Conservation (phyloP, 2,113 vertebrate species). For the Syngnathoides biaculeatus region DNA sequence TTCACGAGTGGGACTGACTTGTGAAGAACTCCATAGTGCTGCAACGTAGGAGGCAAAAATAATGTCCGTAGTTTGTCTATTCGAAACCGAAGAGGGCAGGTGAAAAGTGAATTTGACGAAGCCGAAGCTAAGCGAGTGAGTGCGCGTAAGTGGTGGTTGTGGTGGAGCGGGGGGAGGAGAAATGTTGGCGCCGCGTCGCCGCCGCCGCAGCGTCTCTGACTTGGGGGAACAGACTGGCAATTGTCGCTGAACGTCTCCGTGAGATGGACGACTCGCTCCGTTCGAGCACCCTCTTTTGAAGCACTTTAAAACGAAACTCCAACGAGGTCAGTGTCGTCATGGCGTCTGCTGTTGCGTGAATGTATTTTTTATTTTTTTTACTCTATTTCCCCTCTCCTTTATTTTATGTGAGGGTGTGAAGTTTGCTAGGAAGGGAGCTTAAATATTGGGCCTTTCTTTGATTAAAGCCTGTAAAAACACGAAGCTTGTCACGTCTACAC, state of each 20-base stretch:
- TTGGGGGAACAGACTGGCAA: constrained; percentile 56
- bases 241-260: constrained; percentile 49
- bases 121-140: background rate
- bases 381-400: too few species aligned
- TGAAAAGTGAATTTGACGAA: constrained; percentile 31
- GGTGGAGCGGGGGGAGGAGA: background rate
- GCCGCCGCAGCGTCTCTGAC: constrained; percentile 40
- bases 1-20: constrained; percentile 10
- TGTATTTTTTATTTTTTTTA: background rate
- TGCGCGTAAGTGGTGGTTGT: background rate
- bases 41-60: background rate
- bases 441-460: constrained; percentile 4
- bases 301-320: constrained; percentile 34
- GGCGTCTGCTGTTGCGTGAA: background rate
- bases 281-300: constrained; percentile 17
- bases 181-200: constrained; percentile 53
- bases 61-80: background rate
- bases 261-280: constrained; percentile 62
- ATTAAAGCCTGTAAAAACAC: constrained; percentile 15
- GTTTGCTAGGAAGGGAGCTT: constrained; percentile 28
- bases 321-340: constrained; percentile 47
- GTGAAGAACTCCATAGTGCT: constrained; percentile 17
- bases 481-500: background rate
- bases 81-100: background rate
- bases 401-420: constrained; percentile 28